Evolutionary conservation across 2,113 vertebrate genomes (phyloP).

Genomic region (Lates calcarifer): DNA sequence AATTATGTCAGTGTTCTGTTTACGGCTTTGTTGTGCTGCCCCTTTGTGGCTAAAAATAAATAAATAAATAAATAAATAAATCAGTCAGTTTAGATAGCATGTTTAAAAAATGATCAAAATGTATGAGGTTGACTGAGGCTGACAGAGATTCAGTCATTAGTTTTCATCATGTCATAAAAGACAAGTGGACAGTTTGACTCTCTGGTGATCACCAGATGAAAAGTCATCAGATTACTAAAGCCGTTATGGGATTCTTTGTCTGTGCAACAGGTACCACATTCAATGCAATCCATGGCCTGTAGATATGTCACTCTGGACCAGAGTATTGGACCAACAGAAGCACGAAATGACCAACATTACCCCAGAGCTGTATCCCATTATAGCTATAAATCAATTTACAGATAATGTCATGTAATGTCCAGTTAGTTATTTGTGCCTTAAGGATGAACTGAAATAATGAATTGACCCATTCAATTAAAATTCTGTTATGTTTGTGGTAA

Average conservation of each 20-base stretch:
- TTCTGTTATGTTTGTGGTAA: background rate
- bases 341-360: background rate
- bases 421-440: background rate
- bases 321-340: background rate
- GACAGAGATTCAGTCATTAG: background rate
- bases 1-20: background rate
- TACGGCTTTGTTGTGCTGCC: background rate
- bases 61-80: too few relatives aligned
- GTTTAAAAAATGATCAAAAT: background rate
- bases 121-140: background rate
- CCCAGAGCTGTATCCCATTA: background rate
- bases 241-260: background rate
- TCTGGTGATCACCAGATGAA: background rate
- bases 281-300: background rate
- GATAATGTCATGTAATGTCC: conserved; percentile 12
- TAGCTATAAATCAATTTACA: conserved; percentile 14
- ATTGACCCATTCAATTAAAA: conserved; percentile 1
- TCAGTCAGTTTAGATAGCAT: background rate
- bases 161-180: background rate
- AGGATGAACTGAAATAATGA: conserved; percentile 13
- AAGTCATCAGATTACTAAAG: background rate
- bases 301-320: background rate
- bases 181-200: background rate
- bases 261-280: background rate
- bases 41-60: background rate